Evolutionary conservation across 2,888 invertebrate species (phyloP).

Genomic region (Melanargia galathea): DNA sequence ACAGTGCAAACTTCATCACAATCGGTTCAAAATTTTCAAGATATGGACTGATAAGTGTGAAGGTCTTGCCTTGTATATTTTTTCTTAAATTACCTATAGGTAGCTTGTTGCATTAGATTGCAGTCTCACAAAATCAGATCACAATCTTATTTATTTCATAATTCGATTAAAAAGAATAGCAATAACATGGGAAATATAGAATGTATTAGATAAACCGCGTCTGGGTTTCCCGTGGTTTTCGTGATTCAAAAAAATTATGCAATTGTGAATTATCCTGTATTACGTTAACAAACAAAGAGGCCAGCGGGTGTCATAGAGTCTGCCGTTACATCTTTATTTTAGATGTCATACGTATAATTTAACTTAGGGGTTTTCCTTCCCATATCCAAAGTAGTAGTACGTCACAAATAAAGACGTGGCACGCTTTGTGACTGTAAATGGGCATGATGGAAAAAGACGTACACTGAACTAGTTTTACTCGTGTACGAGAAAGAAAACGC

Average conservation of each 20-base stretch:
- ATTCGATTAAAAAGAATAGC: not conserved
- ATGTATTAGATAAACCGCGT: conserved; percentile 49
- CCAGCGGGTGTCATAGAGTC: not conserved
- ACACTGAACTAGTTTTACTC: conserved; percentile 5
- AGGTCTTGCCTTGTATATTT: no score
- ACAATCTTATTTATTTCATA: not conserved
- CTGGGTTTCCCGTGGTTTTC: conserved; percentile 13
- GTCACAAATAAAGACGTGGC: conserved; percentile 18
- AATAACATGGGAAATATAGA: not conserved
- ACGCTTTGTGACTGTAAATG: conserved; percentile 19
- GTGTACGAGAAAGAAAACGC: no score
- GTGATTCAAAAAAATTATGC: conserved; percentile 31
- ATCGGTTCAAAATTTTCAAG: no score
- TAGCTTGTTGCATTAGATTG: no score
- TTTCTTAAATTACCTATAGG: no score
- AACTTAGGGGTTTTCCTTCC: conserved; percentile 30
- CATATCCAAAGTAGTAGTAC: conserved; percentile 16
- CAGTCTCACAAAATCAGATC: not conserved
- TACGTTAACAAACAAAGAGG: conserved; percentile 16
- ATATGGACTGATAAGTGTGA: no score
- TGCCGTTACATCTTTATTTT: not conserved
- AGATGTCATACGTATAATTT: conserved; percentile 6
- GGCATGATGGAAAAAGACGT: not conserved
- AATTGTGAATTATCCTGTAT: conserved; percentile 29
- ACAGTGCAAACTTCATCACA: no score